Percentiles rank a stretch among this genome's conserved stretches.
Evolutionary conservation across 2,797 vertebrate species (phyloP).

Genomic region (Schizopygopsis malacanthus): DNA sequence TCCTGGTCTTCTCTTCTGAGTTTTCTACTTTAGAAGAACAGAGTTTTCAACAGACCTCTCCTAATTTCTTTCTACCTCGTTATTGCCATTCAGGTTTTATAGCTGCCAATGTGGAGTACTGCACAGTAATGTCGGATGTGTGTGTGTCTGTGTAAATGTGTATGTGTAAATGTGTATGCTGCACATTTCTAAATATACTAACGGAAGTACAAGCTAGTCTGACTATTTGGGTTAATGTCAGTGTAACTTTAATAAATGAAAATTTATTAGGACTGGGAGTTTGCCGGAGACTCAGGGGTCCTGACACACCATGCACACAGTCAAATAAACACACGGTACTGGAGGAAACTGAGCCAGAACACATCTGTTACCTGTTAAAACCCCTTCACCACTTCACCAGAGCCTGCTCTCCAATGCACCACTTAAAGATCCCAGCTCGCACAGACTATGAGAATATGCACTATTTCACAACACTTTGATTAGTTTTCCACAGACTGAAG

Average conservation of each 20-base stretch:
- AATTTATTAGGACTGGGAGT: slow-evolving; percentile 53
- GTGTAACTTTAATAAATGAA: slow-evolving; percentile 55
- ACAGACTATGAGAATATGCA: neutral
- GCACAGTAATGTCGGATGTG: slow-evolving; percentile 21
- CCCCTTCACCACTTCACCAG: slow-evolving; percentile 34
- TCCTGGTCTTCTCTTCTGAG: no score
- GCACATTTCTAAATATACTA: slow-evolving; percentile 26
- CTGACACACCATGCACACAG: slow-evolving; percentile 40
- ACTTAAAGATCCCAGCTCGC: neutral
- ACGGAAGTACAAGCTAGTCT: slow-evolving; percentile 24
- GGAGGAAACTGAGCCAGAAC: slow-evolving; percentile 47
- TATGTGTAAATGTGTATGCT: slow-evolving; percentile 15
- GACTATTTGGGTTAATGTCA: slow-evolving; percentile 38
- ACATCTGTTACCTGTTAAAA: slow-evolving; percentile 60
- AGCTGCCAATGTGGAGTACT: slow-evolving; percentile 24
- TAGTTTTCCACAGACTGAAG: neutral
- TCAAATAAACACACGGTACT: slow-evolving; percentile 56
- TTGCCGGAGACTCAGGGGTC: slow-evolving; percentile 49
- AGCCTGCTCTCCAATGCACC: neutral
- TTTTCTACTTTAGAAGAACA: no score
- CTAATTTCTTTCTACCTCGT: slow-evolving; percentile 20
- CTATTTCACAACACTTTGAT: neutral
- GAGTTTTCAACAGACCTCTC: neutral
- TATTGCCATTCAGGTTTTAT: slow-evolving; percentile 32
- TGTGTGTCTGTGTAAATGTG: neutral